Evolutionary conservation across 1,140 invertebrate species (phyloP).

Genomic region (Bemisia tabaci): DNA sequence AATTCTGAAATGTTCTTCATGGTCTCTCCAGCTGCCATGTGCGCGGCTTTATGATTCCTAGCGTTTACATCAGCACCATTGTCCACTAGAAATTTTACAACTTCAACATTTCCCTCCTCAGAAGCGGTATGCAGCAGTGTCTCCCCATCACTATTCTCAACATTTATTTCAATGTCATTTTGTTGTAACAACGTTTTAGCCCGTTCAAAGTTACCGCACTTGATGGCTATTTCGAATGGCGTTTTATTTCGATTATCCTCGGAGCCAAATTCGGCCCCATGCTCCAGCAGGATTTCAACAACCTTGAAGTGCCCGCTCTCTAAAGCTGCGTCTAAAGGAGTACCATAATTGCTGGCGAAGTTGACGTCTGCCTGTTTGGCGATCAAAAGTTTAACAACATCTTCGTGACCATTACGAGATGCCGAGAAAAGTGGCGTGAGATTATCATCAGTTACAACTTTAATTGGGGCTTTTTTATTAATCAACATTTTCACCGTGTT

Average conservation of each 20-base stretch:
- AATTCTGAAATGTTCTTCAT: constrained; percentile 28
- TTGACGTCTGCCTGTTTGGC: constrained; percentile 57
- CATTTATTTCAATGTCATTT: constrained; percentile 13
- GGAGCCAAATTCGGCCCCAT: constrained; percentile 20
- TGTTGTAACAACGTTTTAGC: constrained; percentile 29
- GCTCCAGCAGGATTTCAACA: not conserved
- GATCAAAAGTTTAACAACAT: constrained; percentile 70
- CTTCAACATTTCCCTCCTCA: not conserved
- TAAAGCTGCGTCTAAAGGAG: constrained; percentile 1
- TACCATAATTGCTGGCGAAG: constrained; percentile 9
- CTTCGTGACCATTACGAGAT: constrained; percentile 79
- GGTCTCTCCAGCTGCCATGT: not conserved
- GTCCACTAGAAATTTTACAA: constrained; percentile 2
- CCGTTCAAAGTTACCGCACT: constrained; percentile 16
- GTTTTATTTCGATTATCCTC: constrained; percentile 45
- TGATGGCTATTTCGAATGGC: constrained; percentile 47
- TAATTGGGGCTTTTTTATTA: constrained; percentile 12
- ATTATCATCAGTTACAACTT: no score
- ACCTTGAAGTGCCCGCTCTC: not conserved
- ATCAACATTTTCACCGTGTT: constrained; percentile 14
- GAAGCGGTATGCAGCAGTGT: constrained; percentile 12
- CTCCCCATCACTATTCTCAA: constrained; percentile 10
- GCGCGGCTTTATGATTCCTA: constrained; percentile 12
- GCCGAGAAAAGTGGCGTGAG: constrained; percentile 76
- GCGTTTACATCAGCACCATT: constrained; percentile 33